Evolutionary conservation across 2,797 vertebrate species (phyloP).

Genomic region (Helicolenus hilgendorfi): DNA sequence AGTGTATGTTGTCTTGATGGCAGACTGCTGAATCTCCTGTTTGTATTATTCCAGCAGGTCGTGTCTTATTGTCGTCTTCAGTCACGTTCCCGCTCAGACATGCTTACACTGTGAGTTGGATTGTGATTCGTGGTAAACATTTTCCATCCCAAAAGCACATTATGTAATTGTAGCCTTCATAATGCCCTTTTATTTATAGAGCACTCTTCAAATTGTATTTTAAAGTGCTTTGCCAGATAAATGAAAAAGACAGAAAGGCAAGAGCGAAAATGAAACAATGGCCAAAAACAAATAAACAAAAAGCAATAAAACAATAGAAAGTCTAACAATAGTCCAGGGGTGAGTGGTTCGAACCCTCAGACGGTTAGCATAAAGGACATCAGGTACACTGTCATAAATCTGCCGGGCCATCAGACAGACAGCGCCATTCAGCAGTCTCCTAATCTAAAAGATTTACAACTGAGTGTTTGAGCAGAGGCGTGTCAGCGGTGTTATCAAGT

Average conservation of each 20-base stretch:
- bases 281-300: not conserved
- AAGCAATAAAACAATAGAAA: conserved; percentile 22
- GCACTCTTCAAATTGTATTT: conserved; percentile 50
- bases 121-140: conserved; percentile 58
- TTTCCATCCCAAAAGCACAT: conserved; percentile 39
- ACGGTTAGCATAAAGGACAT: conserved; percentile 42
- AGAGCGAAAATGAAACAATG: not conserved
- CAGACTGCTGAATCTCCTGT: conserved; percentile 57
- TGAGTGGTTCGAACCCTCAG: not conserved
- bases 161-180: conserved; percentile 44
- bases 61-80: conserved; percentile 51
- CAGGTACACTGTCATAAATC: conserved; percentile 51
- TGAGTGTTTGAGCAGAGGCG: conserved; percentile 31
- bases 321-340: not conserved
- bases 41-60: conserved; percentile 55
- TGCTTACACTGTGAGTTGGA: conserved; percentile 23
- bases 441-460: conserved; percentile 64
- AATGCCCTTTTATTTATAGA: conserved; percentile 41
- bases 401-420: conserved; percentile 34
- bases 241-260: conserved; percentile 22
- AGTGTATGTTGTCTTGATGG: conserved; percentile 57
- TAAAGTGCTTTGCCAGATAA: conserved; percentile 25
- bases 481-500: conserved; percentile 29
- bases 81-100: conserved; percentile 48
- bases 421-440: conserved; percentile 33